Percentiles rank a stretch among this genome's conserved stretches.
These are phyloP conservation scores for Trematocara nigrifrons DNA, from an alignment of 2,113 vertebrate species.

Conservation along the genomic window DNA sequence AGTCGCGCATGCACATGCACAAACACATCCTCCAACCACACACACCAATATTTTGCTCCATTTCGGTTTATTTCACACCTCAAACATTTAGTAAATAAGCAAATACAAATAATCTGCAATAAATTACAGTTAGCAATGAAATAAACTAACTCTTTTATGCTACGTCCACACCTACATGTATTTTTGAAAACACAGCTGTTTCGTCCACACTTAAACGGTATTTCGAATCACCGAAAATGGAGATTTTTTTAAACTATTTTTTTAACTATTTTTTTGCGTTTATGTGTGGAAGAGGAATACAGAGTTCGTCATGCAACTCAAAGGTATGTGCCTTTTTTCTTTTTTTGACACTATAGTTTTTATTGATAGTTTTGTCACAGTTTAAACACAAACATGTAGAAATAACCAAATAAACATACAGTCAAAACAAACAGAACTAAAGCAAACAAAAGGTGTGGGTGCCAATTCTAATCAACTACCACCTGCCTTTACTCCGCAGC, in stretches of 20 bases:
- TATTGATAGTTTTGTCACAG: too few relatives aligned
- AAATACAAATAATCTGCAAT: neutral
- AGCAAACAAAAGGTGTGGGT: too few relatives aligned
- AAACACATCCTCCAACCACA: neutral
- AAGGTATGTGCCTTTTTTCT: too few relatives aligned
- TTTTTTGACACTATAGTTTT: too few relatives aligned
- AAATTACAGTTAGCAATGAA: accelerated
- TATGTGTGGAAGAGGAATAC: too few relatives aligned
- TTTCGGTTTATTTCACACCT: neutral
- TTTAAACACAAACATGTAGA: too few relatives aligned
- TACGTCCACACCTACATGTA: accelerated
- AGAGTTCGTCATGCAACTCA: accelerated
- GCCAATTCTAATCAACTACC: too few relatives aligned
- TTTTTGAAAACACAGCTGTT: neutral
- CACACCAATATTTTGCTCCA: neutral
- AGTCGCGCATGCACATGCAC: neutral
- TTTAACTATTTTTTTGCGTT: too few relatives aligned
- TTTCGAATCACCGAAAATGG: accelerated
- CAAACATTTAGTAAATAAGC: neutral
- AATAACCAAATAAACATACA: too few relatives aligned
- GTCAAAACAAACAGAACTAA: too few relatives aligned
- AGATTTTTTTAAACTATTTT: too few relatives aligned
- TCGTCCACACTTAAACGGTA: accelerated
- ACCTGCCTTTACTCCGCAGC: too few relatives aligned
- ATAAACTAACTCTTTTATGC: neutral